Evolutionary conservation across 2,797 vertebrate species (phyloP), one percentile per base, ranked within the genome.

Genomic region (Gallinago nigripennis): DNA sequence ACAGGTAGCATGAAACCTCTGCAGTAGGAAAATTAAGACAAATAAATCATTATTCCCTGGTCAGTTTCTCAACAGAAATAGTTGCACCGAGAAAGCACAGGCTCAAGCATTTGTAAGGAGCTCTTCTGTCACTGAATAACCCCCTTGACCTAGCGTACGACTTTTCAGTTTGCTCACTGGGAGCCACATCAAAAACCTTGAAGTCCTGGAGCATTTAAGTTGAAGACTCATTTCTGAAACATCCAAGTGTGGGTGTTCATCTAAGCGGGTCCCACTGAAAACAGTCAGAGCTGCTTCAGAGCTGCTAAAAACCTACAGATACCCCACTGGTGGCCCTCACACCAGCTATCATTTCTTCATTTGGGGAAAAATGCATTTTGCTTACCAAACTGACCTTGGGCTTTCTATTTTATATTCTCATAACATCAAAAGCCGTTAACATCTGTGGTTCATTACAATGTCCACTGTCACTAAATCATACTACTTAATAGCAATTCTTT

Each of bases 211-310:
- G 21, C 2, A 0, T 8, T 50, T 21, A 15, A 11, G 3, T 4
- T 19, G 23, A 10, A 66, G 18, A 16, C 23, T 56, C 4, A 24
- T 68, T 69, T 51, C 60, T 7, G 28, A 10, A 46, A 11, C 43
- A 19, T 4, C 5, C 17, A 11, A 53, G 30, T 11, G 12, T 16
- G 4, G 23, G 24, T 14, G 30, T 12, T 8, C 18, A 0, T 11
- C n/a, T 10, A 3, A 1, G 6, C 0, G 0, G 3, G 12, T 63
- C 23, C 61, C 64, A 17, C 25, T 54, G 14, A 41, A 71, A 37
- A 16, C 64, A 86, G 73, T 2, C 28, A 2, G 33, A 33, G 33
- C 33, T 1, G 9, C 25, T 46, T 14, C 23, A 57, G 24, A 75
- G 61, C 57, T 61, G 25, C 46, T 28, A 33, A 41, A 27, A 60